phyloP scores from a whole-genome alignment of 1,140 invertebrate genomes.

The Microplitis mediator region DNA sequence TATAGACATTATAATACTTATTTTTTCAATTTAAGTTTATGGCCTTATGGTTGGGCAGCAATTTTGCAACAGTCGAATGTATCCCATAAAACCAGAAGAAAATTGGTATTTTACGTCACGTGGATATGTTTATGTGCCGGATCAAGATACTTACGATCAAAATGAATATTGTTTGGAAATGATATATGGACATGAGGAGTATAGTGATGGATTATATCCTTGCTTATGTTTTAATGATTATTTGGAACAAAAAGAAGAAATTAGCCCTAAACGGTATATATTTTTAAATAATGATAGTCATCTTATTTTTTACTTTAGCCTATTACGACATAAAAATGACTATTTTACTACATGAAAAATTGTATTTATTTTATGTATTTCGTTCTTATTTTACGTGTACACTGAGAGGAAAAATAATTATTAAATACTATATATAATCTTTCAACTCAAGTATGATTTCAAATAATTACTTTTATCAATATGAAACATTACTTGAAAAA shows the following conservation, averaged over 20 bases:
- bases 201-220: slow-evolving; percentile 15
- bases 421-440: too few relatives aligned
- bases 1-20: neutral
- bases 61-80: slow-evolving; percentile 31
- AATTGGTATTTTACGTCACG: slow-evolving; percentile 11
- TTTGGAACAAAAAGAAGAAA: too few relatives aligned
- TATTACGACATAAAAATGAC: too few relatives aligned
- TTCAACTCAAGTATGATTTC: too few relatives aligned
- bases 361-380: too few relatives aligned
- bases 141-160: slow-evolving; percentile 9
- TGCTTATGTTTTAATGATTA: neutral
- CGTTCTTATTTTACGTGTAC: too few relatives aligned
- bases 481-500: too few relatives aligned
- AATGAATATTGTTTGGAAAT: slow-evolving; percentile 38
- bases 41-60: slow-evolving; percentile 36
- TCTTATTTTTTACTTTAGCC: too few relatives aligned
- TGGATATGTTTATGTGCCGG: slow-evolving; percentile 22
- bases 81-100: slow-evolving; percentile 15
- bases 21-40: slow-evolving; percentile 33
- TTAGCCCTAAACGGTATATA: neutral
- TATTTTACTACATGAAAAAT: too few relatives aligned
- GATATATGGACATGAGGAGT: neutral
- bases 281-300: neutral
- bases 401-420: too few relatives aligned
- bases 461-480: too few relatives aligned